A percentile compares a stretch with the other conserved stretches of the same genome.
These are phyloP conservation scores for Drosophila malerkotliana DNA, from an alignment of 1,140 invertebrate species.

Conservation along the genomic window DNA sequence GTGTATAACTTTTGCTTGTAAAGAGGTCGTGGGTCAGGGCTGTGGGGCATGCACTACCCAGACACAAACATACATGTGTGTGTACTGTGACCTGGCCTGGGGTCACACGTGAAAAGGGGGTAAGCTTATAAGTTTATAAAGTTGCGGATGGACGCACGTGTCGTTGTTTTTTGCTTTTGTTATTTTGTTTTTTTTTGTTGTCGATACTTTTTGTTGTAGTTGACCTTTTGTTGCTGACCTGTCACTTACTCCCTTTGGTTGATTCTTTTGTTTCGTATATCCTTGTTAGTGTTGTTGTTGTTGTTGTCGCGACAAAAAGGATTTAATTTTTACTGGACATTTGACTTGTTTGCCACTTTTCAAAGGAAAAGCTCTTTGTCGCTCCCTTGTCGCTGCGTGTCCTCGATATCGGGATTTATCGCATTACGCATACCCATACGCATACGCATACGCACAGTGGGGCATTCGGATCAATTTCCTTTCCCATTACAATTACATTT, in stretches of 20 bases:
- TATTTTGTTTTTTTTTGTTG: not conserved
- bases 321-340: slow-evolving; percentile 44
- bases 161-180: slow-evolving; percentile 11
- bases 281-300: slow-evolving; percentile 21
- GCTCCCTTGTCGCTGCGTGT: not conserved
- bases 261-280: slow-evolving; percentile 25
- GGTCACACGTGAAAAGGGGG: slow-evolving; percentile 24
- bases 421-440: slow-evolving; percentile 56
- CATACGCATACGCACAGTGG: slow-evolving; percentile 53
- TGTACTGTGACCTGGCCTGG: slow-evolving; percentile 19
- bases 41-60: not conserved
- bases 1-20: slow-evolving; percentile 37
- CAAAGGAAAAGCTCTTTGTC: not conserved
- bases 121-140: slow-evolving; percentile 48
- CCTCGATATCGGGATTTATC: slow-evolving; percentile 33
- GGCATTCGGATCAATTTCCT: slow-evolving; percentile 31
- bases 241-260: slow-evolving; percentile 4
- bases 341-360: slow-evolving; percentile 7
- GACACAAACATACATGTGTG: not conserved
- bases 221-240: slow-evolving; percentile 40
- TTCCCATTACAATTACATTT: slow-evolving; percentile 43
- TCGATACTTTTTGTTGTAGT: not conserved
- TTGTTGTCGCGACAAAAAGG: slow-evolving; percentile 29
- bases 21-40: not conserved
- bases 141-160: slow-evolving; percentile 55